phyloP scores from a whole-genome alignment of 1,140 invertebrate genomes.

The Chlorops oryzae region DNA sequence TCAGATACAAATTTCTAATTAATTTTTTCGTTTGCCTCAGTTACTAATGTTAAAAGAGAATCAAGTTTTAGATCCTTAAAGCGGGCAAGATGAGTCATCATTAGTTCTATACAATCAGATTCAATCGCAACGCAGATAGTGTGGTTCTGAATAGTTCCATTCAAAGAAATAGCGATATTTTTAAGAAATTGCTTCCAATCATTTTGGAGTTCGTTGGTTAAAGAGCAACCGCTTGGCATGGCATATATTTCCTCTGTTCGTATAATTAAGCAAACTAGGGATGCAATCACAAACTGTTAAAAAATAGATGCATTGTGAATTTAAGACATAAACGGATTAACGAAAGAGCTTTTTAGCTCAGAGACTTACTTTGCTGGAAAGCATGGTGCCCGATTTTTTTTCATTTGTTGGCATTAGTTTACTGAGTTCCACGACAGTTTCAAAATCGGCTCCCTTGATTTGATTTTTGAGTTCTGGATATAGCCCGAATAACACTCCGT shows the following conservation, averaged over 20 bases:
- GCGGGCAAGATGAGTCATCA: conserved; percentile 44
- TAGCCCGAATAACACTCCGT: conserved; percentile 50
- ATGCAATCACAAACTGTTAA: conserved; percentile 42
- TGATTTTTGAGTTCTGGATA: conserved; percentile 54
- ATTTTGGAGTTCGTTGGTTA: conserved; percentile 25
- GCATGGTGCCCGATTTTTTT: conserved; percentile 40
- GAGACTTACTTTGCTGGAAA: conserved; percentile 44
- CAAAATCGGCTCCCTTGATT: conserved; percentile 42
- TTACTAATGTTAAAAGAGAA: conserved; percentile 41
- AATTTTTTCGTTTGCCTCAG: conserved; percentile 43
- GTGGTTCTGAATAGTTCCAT: conserved; percentile 42
- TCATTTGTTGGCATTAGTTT: conserved; percentile 34
- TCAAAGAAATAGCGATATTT: conserved; percentile 36
- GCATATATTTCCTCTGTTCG: conserved; percentile 38
- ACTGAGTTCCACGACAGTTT: conserved; percentile 34
- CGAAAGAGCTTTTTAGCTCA: not conserved
- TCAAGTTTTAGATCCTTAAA: conserved; percentile 44
- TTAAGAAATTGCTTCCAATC: conserved; percentile 41
- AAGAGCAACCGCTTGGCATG: conserved; percentile 20
- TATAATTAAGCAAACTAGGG: conserved; percentile 38
- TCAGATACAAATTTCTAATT: too few relatives aligned
- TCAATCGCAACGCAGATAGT: conserved; percentile 44
- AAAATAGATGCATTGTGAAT: not conserved
- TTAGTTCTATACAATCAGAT: conserved; percentile 42
- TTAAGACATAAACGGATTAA: conserved; percentile 3